phyloP scores from a whole-genome alignment of 2,888 invertebrate genomes.

The Panopea generosa region DNA sequence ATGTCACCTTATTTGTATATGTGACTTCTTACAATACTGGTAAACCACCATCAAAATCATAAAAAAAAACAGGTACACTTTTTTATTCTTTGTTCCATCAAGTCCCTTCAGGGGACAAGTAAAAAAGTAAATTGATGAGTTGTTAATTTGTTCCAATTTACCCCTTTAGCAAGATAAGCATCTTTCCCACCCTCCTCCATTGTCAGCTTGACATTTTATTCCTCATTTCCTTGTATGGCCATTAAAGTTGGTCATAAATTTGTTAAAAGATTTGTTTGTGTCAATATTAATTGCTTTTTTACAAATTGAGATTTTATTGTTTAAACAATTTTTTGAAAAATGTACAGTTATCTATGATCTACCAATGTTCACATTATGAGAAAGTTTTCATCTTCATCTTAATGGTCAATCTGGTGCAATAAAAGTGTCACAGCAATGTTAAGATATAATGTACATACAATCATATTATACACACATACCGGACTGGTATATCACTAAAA shows the following conservation, averaged over 20 bases:
- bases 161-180: slow-evolving; percentile 10
- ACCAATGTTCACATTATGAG: slow-evolving; percentile 1
- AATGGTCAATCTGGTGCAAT: too few species aligned
- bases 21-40: too few species aligned
- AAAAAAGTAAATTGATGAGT: slow-evolving; percentile 30
- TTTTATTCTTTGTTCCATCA: too few species aligned
- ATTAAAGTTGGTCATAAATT: slow-evolving; percentile 42
- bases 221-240: slow-evolving; percentile 36
- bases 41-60: too few species aligned
- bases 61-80: too few species aligned
- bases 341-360: slow-evolving; percentile 43
- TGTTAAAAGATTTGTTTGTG: slow-evolving; percentile 51
- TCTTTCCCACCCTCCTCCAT: slow-evolving; percentile 9
- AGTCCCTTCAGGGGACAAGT: slow-evolving; percentile 1
- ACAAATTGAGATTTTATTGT: slow-evolving; percentile 52
- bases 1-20: too few species aligned
- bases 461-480: too few species aligned
- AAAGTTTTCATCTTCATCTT: background rate
- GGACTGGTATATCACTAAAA: too few species aligned
- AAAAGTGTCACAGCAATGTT: too few species aligned
- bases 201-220: slow-evolving; percentile 43
- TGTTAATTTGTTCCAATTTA: slow-evolving; percentile 27
- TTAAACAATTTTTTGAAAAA: slow-evolving; percentile 10
- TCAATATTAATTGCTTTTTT: slow-evolving; percentile 47
- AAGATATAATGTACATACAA: too few species aligned